These are phyloP conservation scores for Tachypleus tridentatus DNA, from an alignment of 1,140 invertebrate species.

Conservation along the genomic window DNA sequence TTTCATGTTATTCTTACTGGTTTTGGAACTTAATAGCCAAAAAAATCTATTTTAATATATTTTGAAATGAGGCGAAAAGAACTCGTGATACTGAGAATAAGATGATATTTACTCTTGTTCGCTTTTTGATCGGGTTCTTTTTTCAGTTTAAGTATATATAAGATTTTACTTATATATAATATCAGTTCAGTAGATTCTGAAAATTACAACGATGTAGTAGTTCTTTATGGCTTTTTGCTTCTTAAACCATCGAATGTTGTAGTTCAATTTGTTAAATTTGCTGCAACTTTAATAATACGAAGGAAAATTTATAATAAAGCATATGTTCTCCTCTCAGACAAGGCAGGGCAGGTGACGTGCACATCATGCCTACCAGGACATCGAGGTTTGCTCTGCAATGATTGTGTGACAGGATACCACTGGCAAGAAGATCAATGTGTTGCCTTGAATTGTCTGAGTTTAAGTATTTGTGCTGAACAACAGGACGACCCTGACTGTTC, in stretches of 20 bases:
- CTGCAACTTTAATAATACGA: background rate
- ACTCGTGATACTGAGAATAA: no score
- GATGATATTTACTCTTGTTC: no score
- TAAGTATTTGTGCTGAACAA: conserved; percentile 13
- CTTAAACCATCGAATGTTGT: background rate
- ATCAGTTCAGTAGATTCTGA: background rate
- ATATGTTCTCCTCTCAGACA: background rate
- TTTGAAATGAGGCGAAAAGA: no score
- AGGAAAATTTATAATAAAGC: no score
- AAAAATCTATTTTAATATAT: no score
- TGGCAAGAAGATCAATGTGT: conserved; percentile 19
- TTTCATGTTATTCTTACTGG: no score
- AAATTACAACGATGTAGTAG: background rate
- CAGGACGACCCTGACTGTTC: conserved; percentile 17
- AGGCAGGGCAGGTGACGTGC: conserved; percentile 12
- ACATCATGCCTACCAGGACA: conserved; percentile 21
- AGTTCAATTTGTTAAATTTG: background rate
- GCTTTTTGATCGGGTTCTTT: no score
- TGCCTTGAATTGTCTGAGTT: conserved; percentile 19
- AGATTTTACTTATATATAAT: background rate
- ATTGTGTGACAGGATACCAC: conserved; percentile 20
- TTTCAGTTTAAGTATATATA: no score
- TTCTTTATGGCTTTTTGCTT: background rate
- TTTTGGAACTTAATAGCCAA: no score
- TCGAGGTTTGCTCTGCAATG: conserved; percentile 16